These are phyloP conservation scores for Crossaster papposus DNA, from an alignment of 53 echinoderm and acorn worm species.

Conservation along the genomic window DNA sequence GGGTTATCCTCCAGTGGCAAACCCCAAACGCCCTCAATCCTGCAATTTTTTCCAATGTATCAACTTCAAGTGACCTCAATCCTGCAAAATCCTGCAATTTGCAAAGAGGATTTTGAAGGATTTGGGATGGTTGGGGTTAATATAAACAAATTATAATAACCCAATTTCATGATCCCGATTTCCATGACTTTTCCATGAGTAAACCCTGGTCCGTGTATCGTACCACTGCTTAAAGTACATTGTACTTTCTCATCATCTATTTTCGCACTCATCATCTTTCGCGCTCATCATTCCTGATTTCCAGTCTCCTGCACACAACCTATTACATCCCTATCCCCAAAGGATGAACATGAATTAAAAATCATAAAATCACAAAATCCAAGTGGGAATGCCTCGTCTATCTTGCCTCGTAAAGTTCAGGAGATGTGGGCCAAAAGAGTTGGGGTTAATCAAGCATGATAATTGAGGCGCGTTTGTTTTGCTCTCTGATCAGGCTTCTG, in stretches of 20 bases:
- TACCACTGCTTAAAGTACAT: neutral
- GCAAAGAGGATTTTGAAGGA: too few species aligned
- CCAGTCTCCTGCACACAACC: neutral
- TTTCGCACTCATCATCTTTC: neutral
- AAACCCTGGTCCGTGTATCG: too few species aligned
- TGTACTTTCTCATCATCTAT: neutral
- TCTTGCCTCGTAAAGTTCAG: neutral
- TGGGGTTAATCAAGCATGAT: neutral
- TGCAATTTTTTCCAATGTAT: too few species aligned
- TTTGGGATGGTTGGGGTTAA: too few species aligned
- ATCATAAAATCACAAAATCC: neutral
- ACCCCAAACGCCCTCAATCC: too few species aligned
- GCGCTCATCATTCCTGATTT: neutral
- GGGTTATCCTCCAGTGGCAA: too few species aligned
- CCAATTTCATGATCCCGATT: too few species aligned
- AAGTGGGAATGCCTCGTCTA: neutral
- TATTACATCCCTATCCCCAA: neutral
- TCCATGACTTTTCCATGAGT: too few species aligned
- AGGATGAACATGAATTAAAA: conserved; percentile 8
- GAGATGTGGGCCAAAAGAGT: conserved; percentile 13
- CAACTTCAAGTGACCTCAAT: too few species aligned
- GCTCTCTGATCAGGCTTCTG: neutral
- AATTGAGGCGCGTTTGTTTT: neutral
- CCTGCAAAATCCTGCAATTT: too few species aligned
- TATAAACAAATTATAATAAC: too few species aligned